Evolutionary conservation across 2,113 vertebrate genomes (phyloP), one percentile per base, ranked within the genome.

Genomic region (Eptesicus fuscus): DNA sequence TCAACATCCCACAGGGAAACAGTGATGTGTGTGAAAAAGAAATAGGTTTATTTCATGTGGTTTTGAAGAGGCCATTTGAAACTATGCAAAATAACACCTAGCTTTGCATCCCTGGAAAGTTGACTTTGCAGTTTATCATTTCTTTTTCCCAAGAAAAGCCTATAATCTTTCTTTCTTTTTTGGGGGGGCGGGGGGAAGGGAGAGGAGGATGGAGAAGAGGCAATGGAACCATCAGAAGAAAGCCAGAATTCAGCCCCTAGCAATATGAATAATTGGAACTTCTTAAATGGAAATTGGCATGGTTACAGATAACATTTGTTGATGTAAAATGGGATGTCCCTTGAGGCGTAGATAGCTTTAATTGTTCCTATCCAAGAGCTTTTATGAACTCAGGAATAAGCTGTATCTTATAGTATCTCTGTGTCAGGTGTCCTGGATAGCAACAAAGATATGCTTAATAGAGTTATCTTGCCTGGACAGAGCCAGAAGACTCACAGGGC

Each of bases 251-350:
- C 11, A 74, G 84, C 90, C 84, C 51, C 32, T 18, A 90, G 95
- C 84, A 82, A 82, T 80, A 90, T 32, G 47, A 95, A 90, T 97
- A 95, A 96, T 96, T 93, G 77, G 84, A 96, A 78, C 67, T 77
- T 88, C 88, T 91, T 92, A 95, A 94, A 74, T 96, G 92, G 90
- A 96, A 86, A 93, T 85, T 28, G 82, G 84, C 90, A 88, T 83
- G 92, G 79, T 85, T 95, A 74, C 53, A 88, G 90, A 96, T 95
- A 90, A 85, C 95, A 90, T 97, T 97, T 95, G 92, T 96, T 95
- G 94, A 85, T 96, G 35, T 83, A 92, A 96, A 97, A 93, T 94
- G 53, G 79, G 28, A 30, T 88, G 85, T 96, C 90, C 92, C 95
- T 82, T 95, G 84, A 56, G 90, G 95, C 90, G 65, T 4, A 84